phyloP scores from a whole-genome alignment of 2,797 vertebrate genomes.

The Diplodus sargus region DNA sequence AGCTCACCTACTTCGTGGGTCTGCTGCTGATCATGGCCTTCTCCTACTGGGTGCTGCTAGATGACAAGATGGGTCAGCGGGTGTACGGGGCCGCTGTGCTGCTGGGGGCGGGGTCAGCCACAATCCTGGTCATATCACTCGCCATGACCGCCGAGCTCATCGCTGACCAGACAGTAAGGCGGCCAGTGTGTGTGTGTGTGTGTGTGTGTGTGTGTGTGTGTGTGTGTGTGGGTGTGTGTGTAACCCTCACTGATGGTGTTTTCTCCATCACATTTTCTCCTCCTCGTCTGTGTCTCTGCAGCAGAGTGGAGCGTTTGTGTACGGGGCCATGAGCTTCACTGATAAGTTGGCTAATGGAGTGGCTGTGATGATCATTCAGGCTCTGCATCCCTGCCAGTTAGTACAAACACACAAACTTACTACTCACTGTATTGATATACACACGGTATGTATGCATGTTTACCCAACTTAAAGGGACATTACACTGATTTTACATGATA shows the following conservation, averaged over 20 bases:
- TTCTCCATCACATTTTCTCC: neutral
- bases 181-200: neutral
- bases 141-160: conserved; percentile 97
- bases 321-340: conserved; percentile 96
- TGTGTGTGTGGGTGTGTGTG: neutral
- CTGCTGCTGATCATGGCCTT: conserved; percentile 91
- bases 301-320: conserved; percentile 95
- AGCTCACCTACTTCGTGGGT: conserved; percentile 94
- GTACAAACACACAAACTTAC: conserved; percentile 51
- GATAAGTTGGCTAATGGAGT: conserved; percentile 95
- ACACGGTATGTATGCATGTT: neutral
- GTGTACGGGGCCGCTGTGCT: conserved; percentile 89
- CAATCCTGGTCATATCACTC: conserved; percentile 94
- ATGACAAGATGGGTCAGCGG: conserved; percentile 73
- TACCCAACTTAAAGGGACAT: too few species aligned
- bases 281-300: conserved; percentile 64
- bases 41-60: conserved; percentile 91
- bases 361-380: conserved; percentile 92
- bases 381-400: conserved; percentile 92
- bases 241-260: neutral
- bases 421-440: neutral
- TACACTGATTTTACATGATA: too few species aligned
- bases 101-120: conserved; percentile 91
- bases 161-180: conserved; percentile 88
- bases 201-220: neutral